Percentiles rank a stretch among this genome's conserved stretches.
phyloP scores from a whole-genome alignment of 2,113 vertebrate genomes.

The Mohoua ochrocephala region DNA sequence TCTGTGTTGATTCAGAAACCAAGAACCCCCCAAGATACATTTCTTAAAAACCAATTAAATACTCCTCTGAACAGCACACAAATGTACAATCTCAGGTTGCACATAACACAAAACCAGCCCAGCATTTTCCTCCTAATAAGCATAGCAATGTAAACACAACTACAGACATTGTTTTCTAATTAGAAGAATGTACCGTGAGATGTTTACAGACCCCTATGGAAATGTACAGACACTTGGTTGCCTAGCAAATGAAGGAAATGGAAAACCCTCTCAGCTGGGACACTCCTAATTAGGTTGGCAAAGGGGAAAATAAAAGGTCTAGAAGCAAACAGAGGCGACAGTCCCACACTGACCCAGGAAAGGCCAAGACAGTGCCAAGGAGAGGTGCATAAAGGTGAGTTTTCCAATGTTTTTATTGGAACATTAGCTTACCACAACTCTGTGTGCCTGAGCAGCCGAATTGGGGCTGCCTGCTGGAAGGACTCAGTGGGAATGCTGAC shows the following conservation, averaged over 20 bases:
- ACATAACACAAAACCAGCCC: conserved; percentile 9
- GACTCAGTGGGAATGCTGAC: background rate
- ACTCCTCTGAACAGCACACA: background rate
- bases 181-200: conserved; percentile 15
- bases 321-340: background rate
- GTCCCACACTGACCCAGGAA: background rate
- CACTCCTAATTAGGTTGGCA: conserved; percentile 15
- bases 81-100: conserved; percentile 40
- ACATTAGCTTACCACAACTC: background rate
- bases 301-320: background rate
- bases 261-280: conserved; percentile 1
- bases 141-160: conserved; percentile 37
- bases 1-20: conserved; percentile 51
- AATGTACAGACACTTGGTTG: background rate
- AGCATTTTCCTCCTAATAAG: conserved; percentile 39
- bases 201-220: conserved; percentile 46
- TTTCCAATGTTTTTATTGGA: background rate
- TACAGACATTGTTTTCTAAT: conserved; percentile 49
- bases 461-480: background rate
- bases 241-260: conserved; percentile 34
- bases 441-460: background rate
- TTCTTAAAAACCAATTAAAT: conserved; percentile 44
- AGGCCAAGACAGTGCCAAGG: background rate
- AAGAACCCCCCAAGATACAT: conserved; percentile 33
- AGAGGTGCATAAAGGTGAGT: background rate